Percentiles rank a stretch among this genome's conserved stretches.
phyloP scores from a whole-genome alignment of 2,113 vertebrate genomes.

The Brienomyrus longianalis region DNA sequence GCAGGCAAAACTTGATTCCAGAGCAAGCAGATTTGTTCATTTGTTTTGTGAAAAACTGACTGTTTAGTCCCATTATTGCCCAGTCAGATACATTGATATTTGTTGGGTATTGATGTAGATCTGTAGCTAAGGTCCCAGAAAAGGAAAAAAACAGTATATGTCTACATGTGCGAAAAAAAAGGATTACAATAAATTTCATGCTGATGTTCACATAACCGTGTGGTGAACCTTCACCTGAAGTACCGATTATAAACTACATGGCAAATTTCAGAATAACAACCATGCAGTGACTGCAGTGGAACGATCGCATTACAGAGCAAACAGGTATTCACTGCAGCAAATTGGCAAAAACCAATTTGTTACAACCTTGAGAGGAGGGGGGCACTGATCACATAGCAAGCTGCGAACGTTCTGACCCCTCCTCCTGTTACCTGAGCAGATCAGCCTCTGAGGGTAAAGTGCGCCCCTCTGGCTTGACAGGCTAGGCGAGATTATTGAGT shows the following conservation, averaged over 20 bases:
- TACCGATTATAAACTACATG: neutral
- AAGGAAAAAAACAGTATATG: neutral
- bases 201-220: neutral
- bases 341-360: neutral
- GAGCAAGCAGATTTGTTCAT: neutral
- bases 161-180: neutral
- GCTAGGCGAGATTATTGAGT: constrained; percentile 5
- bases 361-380: neutral
- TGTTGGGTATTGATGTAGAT: neutral
- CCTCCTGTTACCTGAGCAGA: neutral
- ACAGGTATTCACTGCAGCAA: neutral
- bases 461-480: neutral
- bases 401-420: neutral
- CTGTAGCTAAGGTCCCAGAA: neutral
- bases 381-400: neutral
- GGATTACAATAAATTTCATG: neutral
- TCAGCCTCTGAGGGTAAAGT: neutral
- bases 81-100: neutral
- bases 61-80: neutral
- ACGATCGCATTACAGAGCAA: neutral
- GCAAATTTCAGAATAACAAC: neutral
- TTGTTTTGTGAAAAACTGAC: neutral
- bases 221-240: neutral
- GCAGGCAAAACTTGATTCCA: neutral
- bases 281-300: neutral